Conservation (phyloP, 2,113 vertebrate genomes). For the Lampris megalopsis region DNA sequence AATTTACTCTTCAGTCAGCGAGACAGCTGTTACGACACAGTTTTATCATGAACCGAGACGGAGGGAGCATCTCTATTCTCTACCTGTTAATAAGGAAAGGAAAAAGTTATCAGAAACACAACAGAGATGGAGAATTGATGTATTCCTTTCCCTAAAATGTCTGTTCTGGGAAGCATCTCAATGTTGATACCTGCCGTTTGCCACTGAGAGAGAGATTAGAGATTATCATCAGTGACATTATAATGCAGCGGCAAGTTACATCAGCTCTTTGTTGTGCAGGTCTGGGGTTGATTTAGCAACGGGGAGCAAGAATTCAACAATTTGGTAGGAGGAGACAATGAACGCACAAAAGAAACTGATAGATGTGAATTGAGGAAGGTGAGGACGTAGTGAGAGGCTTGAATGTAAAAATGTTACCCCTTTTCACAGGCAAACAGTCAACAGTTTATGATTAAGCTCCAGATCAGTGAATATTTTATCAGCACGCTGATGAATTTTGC, state of each 20-base stretch:
- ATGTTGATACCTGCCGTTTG: conserved; percentile 19
- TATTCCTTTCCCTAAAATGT: conserved; percentile 8
- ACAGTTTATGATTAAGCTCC: too few relatives aligned
- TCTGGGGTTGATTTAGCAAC: background rate
- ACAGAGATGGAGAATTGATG: conserved; percentile 6
- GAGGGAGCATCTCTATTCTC: conserved; percentile 34
- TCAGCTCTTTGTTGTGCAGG: background rate
- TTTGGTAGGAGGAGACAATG: background rate
- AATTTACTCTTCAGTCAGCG: background rate
- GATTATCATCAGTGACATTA: conserved; percentile 26
- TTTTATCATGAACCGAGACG: conserved; percentile 22
- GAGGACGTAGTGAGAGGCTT: too few relatives aligned
- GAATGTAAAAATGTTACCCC: too few relatives aligned
- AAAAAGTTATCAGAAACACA: conserved; percentile 53
- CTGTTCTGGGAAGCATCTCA: conserved; percentile 16
- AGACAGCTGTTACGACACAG: conserved; percentile 3
- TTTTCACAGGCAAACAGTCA: too few relatives aligned
- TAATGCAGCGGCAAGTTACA: background rate
- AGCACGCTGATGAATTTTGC: too few relatives aligned
- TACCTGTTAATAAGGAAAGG: conserved; percentile 44
- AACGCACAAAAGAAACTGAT: background rate
- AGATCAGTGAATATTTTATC: too few relatives aligned
- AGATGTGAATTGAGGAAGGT: background rate
- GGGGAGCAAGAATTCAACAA: background rate
- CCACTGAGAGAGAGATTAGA: conserved; percentile 1